Conservation (phyloP, 2,888 invertebrate species). For the Coleophora deauratella region DNA sequence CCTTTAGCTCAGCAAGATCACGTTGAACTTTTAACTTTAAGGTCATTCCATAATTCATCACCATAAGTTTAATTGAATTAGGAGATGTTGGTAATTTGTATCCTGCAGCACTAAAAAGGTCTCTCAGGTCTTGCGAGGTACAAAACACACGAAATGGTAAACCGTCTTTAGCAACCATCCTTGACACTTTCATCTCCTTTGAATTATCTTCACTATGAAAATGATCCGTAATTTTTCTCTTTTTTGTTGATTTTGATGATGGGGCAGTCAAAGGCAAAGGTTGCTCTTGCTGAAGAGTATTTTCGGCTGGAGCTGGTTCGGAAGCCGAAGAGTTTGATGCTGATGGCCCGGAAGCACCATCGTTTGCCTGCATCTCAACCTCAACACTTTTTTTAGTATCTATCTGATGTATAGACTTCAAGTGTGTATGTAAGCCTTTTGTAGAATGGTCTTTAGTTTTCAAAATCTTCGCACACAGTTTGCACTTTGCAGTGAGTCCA, state of each 20-base stretch:
- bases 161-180: constrained; percentile 17
- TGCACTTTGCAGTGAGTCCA: too few species aligned
- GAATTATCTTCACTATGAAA: constrained; percentile 4
- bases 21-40: constrained; percentile 11
- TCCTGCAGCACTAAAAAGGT: constrained; percentile 8
- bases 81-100: constrained; percentile 9
- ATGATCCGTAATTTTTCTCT: not conserved
- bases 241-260: not conserved
- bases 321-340: not conserved
- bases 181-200: constrained; percentile 8
- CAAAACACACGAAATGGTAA: constrained; percentile 15
- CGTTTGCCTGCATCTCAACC: constrained; percentile 7
- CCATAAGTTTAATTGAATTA: constrained; percentile 14
- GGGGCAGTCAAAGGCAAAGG: not conserved
- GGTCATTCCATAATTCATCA: constrained; percentile 16
- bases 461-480: too few species aligned
- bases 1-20: constrained; percentile 11
- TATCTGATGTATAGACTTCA: constrained; percentile 11
- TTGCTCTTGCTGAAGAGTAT: not conserved
- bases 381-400: constrained; percentile 7
- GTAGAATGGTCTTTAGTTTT: not conserved
- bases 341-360: not conserved
- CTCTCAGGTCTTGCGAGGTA: constrained; percentile 11
- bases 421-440: constrained; percentile 8
- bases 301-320: not conserved